Evolutionary conservation across 2,797 vertebrate species (phyloP).

Genomic region (Hybognathus amarus): DNA sequence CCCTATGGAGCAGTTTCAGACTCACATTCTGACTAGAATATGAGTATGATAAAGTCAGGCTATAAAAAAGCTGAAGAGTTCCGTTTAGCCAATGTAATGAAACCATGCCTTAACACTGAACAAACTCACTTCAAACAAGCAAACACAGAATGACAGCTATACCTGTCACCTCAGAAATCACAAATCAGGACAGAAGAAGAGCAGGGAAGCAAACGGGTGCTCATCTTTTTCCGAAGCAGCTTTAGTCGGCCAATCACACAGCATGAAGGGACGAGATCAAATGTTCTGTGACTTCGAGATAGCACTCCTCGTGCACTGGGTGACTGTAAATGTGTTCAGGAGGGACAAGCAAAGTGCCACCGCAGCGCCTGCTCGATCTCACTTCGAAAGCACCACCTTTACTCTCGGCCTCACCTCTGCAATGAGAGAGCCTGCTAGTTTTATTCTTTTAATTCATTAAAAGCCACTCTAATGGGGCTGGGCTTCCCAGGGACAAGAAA

Average conservation of each 20-base stretch:
- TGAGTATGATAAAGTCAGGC: too few relatives aligned
- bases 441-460: slow-evolving; percentile 39
- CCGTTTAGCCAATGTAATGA: neutral
- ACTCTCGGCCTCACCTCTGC: slow-evolving; percentile 16
- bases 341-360: slow-evolving; percentile 50
- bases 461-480: slow-evolving; percentile 32
- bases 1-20: too few relatives aligned
- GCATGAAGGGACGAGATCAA: slow-evolving; percentile 58
- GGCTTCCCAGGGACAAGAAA: neutral
- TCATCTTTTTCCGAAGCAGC: slow-evolving; percentile 46
- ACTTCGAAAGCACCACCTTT: slow-evolving; percentile 56
- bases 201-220: slow-evolving; percentile 59
- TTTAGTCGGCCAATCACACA: slow-evolving; percentile 61
- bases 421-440: slow-evolving; percentile 9
- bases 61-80: neutral
- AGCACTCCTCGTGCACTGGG: slow-evolving; percentile 53
- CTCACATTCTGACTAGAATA: too few relatives aligned
- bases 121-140: slow-evolving; percentile 34
- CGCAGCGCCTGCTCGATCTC: slow-evolving; percentile 41
- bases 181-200: slow-evolving; percentile 56
- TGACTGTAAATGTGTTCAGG: slow-evolving; percentile 63
- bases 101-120: slow-evolving; percentile 63
- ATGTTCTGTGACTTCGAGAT: slow-evolving; percentile 65
- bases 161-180: slow-evolving; percentile 55
- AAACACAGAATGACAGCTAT: slow-evolving; percentile 31